Conservation (phyloP, 2,888 invertebrate species). For the Sarcophaga variegata region DNA sequence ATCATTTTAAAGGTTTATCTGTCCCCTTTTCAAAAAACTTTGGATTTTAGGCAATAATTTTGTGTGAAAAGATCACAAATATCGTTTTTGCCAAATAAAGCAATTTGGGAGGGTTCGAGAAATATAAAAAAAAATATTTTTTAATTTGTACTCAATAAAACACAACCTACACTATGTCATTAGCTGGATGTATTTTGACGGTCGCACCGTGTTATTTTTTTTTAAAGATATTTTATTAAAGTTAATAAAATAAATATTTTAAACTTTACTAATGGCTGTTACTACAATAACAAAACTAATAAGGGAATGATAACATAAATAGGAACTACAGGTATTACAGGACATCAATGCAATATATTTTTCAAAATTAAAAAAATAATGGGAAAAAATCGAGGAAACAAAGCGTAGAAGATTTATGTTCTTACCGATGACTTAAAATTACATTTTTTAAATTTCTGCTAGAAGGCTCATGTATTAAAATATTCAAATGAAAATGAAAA, state of each 20-base stretch:
- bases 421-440: slow-evolving; percentile 25
- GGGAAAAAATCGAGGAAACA: slow-evolving; percentile 37
- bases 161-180: too few relatives aligned
- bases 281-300: not conserved
- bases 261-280: slow-evolving; percentile 18
- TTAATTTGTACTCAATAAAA: too few relatives aligned
- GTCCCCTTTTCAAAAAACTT: too few relatives aligned
- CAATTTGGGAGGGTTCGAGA: too few relatives aligned
- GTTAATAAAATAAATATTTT: slow-evolving; percentile 59
- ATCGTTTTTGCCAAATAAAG: too few relatives aligned
- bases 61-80: too few relatives aligned
- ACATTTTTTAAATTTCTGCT: slow-evolving; percentile 17
- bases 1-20: too few relatives aligned
- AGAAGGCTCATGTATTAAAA: slow-evolving; percentile 4
- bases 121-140: too few relatives aligned
- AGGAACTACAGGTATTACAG: not conserved
- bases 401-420: slow-evolving; percentile 66
- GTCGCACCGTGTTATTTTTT: too few relatives aligned
- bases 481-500: slow-evolving; percentile 1
- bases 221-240: slow-evolving; percentile 4
- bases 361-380: slow-evolving; percentile 6
- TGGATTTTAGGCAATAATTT: too few relatives aligned
- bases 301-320: not conserved
- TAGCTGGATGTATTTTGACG: too few relatives aligned
- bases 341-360: slow-evolving; percentile 26